Evolutionary conservation across 92 coral and sea anemone species (phyloP).

Genomic region (Isaurus tuberculatus): DNA sequence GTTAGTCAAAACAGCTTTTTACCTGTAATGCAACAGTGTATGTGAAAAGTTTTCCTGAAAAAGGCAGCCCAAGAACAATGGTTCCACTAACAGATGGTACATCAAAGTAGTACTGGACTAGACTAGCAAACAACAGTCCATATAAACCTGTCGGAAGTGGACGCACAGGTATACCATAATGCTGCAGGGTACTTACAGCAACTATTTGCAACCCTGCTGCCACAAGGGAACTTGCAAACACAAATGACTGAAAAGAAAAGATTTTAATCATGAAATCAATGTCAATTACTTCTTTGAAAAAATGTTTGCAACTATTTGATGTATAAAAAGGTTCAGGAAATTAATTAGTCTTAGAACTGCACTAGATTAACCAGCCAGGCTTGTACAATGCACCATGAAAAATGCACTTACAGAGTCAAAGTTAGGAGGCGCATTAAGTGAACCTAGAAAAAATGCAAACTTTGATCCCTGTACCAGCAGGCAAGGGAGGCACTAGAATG

Average conservation of each 20-base stretch:
- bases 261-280: not conserved
- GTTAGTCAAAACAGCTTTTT: too few species aligned
- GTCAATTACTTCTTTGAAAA: not conserved
- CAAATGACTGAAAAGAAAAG: slow-evolving; percentile 66
- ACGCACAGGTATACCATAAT: slow-evolving; percentile 66
- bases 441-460: too few species aligned
- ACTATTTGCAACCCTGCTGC: slow-evolving; percentile 90
- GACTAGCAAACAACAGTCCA: slow-evolving; percentile 84
- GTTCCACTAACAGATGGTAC: slow-evolving; percentile 76
- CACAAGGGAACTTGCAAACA: slow-evolving; percentile 82
- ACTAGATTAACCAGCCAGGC: too few species aligned
- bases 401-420: too few species aligned
- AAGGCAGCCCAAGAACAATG: slow-evolving; percentile 72
- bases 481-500: too few species aligned
- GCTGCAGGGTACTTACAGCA: slow-evolving; percentile 60
- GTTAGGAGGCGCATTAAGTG: too few species aligned
- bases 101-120: slow-evolving; percentile 81
- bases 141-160: slow-evolving; percentile 89
- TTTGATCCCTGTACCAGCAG: too few species aligned
- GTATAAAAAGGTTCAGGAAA: too few species aligned
- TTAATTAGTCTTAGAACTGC: too few species aligned
- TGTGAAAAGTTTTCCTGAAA: slow-evolving; percentile 83
- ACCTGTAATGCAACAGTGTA: slow-evolving; percentile 96
- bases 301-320: not conserved
- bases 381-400: too few species aligned